Conservation (phyloP, 2,797 vertebrate genomes). For the Microctenopoma lineatum region DNA sequence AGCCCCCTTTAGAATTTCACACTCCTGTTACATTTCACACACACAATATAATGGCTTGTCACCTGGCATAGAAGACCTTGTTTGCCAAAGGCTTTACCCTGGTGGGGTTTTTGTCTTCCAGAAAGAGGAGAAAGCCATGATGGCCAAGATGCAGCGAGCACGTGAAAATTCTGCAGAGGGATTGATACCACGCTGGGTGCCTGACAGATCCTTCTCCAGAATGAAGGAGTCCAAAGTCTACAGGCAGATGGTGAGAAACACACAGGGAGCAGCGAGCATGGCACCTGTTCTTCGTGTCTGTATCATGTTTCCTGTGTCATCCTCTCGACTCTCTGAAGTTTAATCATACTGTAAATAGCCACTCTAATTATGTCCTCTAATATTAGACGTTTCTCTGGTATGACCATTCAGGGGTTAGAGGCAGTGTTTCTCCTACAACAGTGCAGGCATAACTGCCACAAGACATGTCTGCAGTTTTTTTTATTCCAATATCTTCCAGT, state of each 20-base stretch:
- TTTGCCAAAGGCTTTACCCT: slow-evolving; percentile 29
- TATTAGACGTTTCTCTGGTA: slow-evolving; percentile 4
- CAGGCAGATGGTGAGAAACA: slow-evolving; percentile 93
- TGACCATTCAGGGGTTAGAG: background rate
- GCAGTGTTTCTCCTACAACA: background rate
- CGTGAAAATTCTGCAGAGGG: slow-evolving; percentile 91
- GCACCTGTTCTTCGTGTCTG: slow-evolving; percentile 20
- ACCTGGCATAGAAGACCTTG: slow-evolving; percentile 41
- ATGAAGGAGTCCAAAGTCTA: slow-evolving; percentile 97
- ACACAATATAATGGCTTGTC: slow-evolving; percentile 59
- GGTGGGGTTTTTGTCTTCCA: slow-evolving; percentile 62
- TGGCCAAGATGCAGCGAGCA: slow-evolving; percentile 92
- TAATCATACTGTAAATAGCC: slow-evolving; percentile 18
- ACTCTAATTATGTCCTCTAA: slow-evolving; percentile 8
- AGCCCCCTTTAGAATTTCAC: slow-evolving; percentile 47
- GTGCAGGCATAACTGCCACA: too few relatives aligned
- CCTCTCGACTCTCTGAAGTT: slow-evolving; percentile 22
- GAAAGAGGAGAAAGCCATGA: slow-evolving; percentile 97
- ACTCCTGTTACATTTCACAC: slow-evolving; percentile 55
- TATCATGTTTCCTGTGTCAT: slow-evolving; percentile 6
- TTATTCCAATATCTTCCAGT: too few relatives aligned
- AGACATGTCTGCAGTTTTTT: too few relatives aligned
- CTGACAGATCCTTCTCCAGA: slow-evolving; percentile 91
- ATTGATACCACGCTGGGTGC: slow-evolving; percentile 91
- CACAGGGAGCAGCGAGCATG: slow-evolving; percentile 27